Base-by-base conservation (phyloP, 1,140 invertebrate species). In the Pseudomyrmex dendroicus region DNA sequence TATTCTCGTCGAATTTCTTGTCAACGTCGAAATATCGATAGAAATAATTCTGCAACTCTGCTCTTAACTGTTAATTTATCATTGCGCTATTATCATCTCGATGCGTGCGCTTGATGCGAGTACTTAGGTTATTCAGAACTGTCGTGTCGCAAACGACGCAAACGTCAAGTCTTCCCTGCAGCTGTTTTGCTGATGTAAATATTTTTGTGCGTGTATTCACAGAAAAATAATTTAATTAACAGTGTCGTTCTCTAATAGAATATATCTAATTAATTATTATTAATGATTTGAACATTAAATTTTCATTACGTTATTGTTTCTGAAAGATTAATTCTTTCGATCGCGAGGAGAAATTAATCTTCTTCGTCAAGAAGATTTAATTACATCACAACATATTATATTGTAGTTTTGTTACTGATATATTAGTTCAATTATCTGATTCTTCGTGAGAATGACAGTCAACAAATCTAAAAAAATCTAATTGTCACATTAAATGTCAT, bases 21-120 rank as follows among this genome's bases (percentile, higher is more conserved):
- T 70, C 44, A 12, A 1, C 15, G 12, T n/a, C 35, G 9, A 54
- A 78, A 17, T 48, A 12, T 61, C 20, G 12, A 59, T 50, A 48
- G 1, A 78, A 7, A 68, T 67, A 50, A 66, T 22, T 66, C 35
- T 4, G 54, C 44, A 57, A 22, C 44, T 70, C 35, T 22, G 54
- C 7, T 50, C 66, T 35, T 20, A 61, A 80, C 66, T 50, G 22
- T 80, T 80, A 80, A 80, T 80, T 80, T 80, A 70, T 70, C 54
- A 61, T 70, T 13, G n/a, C 46, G 59, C 12, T 54, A 25, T 54
- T 59, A 57, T 68, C 22, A 48, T 70, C 44, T 70, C 44, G 22
- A 80, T 68, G 63, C 56, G 13, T 20, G 44, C 25, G n/a, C 44
- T 59, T 48, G 35, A 35, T 7, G 35, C 44, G 44, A 70, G 12